Evolutionary conservation across 2,888 invertebrate genomes (phyloP).

Genomic region (Polyommatus iphigenia): DNA sequence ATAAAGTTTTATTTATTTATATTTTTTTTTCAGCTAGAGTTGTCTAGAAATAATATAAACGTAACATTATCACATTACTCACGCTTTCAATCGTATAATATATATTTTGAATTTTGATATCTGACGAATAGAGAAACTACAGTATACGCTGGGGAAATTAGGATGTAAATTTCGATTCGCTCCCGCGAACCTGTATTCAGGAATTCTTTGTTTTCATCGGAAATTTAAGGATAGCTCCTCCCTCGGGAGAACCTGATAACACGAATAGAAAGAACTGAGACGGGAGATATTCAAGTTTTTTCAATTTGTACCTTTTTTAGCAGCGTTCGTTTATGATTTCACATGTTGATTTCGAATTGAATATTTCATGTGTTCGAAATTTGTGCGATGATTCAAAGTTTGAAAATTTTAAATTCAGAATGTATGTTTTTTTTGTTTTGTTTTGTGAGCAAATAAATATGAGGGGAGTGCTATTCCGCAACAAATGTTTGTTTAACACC

Average conservation of each 20-base stretch:
- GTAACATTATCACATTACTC: constrained; percentile 30
- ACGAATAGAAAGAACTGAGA: constrained; percentile 42
- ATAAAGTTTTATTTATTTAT: too few species aligned
- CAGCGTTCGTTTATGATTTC: constrained; percentile 27
- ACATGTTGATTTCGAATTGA: constrained; percentile 31
- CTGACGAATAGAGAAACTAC: constrained; percentile 65
- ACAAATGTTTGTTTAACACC: too few species aligned
- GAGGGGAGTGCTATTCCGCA: too few species aligned
- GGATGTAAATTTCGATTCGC: constrained; percentile 77
- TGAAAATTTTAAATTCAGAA: background rate
- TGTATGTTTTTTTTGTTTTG: background rate
- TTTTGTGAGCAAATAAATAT: background rate
- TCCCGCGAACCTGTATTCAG: constrained; percentile 66
- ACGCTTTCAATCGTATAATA: constrained; percentile 33
- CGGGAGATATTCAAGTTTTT: constrained; percentile 32
- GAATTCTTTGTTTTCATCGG: constrained; percentile 76
- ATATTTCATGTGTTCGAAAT: background rate
- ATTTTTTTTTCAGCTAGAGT: too few species aligned
- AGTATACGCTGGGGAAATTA: constrained; percentile 76
- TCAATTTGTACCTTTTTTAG: constrained; percentile 33
- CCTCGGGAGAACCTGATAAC: constrained; percentile 50
- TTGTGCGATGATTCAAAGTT: background rate
- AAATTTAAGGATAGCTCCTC: constrained; percentile 70
- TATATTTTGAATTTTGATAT: constrained; percentile 67
- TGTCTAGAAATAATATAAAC: constrained; percentile 21